Evolutionary conservation across 2,888 invertebrate species (phyloP).

Genomic region (Metalampra italica): DNA sequence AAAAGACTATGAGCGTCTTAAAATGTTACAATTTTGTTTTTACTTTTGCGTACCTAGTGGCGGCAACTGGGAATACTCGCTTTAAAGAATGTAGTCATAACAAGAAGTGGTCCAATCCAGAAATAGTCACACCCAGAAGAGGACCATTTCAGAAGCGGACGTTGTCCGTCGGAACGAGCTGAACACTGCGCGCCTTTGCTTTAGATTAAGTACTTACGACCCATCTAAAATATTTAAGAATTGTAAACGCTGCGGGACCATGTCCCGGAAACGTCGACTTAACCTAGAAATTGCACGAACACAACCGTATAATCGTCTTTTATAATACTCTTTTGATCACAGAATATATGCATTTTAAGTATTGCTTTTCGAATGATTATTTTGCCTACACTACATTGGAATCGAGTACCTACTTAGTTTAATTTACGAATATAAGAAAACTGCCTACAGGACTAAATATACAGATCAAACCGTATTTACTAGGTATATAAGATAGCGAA

Average conservation of each 20-base stretch:
- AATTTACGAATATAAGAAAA: neutral
- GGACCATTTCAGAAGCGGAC: too few species aligned
- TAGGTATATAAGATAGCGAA: too few species aligned
- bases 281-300: constrained; percentile 74
- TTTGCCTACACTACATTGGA: constrained; percentile 6
- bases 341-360: constrained; percentile 44
- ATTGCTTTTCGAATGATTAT: constrained; percentile 51
- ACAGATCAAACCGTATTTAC: neutral
- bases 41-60: too few species aligned
- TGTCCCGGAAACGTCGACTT: constrained; percentile 52
- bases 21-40: too few species aligned
- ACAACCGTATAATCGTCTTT: constrained; percentile 74
- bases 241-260: constrained; percentile 33
- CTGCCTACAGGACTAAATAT: neutral
- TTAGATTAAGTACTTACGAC: constrained; percentile 3
- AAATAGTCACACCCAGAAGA: too few species aligned
- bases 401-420: constrained; percentile 11
- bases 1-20: too few species aligned
- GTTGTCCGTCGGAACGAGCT: too few species aligned
- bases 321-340: constrained; percentile 63
- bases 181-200: neutral
- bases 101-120: too few species aligned
- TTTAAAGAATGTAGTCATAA: too few species aligned
- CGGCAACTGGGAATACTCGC: too few species aligned
- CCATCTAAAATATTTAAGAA: neutral